phyloP scores from a whole-genome alignment of 2,113 vertebrate genomes.

The Dendropsophus ebraccatus region DNA sequence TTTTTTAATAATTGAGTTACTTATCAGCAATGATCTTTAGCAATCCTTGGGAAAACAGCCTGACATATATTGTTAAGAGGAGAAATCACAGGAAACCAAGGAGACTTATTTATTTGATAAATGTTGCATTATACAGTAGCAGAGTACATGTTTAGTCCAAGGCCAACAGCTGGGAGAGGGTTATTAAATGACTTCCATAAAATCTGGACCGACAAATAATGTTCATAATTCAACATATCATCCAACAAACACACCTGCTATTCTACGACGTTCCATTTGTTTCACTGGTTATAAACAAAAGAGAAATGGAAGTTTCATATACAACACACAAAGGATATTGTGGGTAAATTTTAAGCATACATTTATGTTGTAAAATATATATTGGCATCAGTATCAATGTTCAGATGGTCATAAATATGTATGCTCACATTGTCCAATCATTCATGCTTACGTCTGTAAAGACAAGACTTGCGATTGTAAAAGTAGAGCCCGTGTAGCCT shows the following conservation, averaged over 20 bases:
- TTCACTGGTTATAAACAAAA: background rate
- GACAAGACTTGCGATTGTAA: too few species aligned
- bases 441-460: too few species aligned
- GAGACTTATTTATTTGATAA: constrained; percentile 39
- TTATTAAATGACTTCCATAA: constrained; percentile 41
- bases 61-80: constrained; percentile 19
- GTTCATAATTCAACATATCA: constrained; percentile 7
- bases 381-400: too few species aligned
- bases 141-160: background rate
- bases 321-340: too few species aligned
- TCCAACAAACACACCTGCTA: constrained; percentile 25
- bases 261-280: background rate
- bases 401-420: too few species aligned
- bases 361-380: too few species aligned
- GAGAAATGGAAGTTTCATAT: background rate
- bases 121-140: constrained; percentile 37
- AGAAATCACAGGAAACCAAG: constrained; percentile 1
- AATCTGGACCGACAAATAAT: constrained; percentile 24
- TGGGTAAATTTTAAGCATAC: too few species aligned
- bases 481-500: too few species aligned
- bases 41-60: constrained; percentile 23
- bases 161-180: constrained; percentile 8
- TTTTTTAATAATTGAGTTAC: constrained; percentile 17
- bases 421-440: too few species aligned
- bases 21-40: background rate